Evolutionary conservation across 37 sponge, comb jelly and placozoan genomes (phyloP).

Genomic region (Theonella swinhoei): DNA sequence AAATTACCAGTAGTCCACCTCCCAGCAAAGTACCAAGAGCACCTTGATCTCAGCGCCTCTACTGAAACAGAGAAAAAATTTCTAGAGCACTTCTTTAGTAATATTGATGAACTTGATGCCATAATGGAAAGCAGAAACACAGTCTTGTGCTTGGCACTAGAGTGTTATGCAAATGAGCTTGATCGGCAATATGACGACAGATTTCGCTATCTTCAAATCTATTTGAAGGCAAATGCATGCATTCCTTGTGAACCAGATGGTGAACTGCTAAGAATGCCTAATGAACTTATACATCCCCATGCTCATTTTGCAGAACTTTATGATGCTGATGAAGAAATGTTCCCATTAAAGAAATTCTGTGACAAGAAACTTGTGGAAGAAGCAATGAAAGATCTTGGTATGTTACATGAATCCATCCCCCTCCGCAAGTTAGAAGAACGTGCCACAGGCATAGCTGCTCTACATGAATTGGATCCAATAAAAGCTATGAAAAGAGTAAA

Average conservation of each 20-base stretch:
- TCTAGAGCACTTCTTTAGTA: conserved; percentile 1
- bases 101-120: neutral
- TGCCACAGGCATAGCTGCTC: conserved; percentile 1
- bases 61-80: neutral
- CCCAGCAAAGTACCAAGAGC: conserved; percentile 6
- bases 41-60: neutral
- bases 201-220: neutral
- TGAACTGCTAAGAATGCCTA: neutral
- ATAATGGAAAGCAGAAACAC: conserved; percentile 20
- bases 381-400: conserved; percentile 37
- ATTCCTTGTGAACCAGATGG: conserved; percentile 71
- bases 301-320: conserved; percentile 27
- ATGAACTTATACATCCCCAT: conserved; percentile 29
- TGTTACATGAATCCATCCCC: conserved; percentile 19
- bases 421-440: conserved; percentile 32
- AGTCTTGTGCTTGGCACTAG: conserved; percentile 17
- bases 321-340: conserved; percentile 35
- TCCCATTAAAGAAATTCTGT: conserved; percentile 20
- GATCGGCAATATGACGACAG: conserved; percentile 2
- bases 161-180: conserved; percentile 10
- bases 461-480: neutral
- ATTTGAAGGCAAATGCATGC: conserved; percentile 15
- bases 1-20: conserved; percentile 36
- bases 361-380: neutral
- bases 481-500: conserved; percentile 42